Percentiles rank a stretch among this genome's conserved stretches.
Evolutionary conservation across 2,113 vertebrate species (phyloP).

Genomic region (Monopterus albus): DNA sequence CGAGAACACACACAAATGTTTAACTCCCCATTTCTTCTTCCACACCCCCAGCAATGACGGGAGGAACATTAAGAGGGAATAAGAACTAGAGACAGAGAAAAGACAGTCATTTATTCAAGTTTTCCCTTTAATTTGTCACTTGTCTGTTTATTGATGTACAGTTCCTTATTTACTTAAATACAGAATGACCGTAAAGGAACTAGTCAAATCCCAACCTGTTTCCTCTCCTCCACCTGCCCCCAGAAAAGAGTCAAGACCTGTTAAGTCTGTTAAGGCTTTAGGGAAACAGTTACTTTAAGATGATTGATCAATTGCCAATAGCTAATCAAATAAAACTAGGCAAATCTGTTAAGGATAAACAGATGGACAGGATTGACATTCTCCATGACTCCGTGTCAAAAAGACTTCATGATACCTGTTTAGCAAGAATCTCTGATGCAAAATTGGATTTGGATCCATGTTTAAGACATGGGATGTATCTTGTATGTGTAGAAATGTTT

Average conservation of each 20-base stretch:
- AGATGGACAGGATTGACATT: conserved; percentile 17
- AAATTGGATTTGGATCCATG: not conserved
- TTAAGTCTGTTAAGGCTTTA: conserved; percentile 17
- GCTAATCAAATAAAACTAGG: conserved; percentile 45
- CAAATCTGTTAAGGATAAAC: conserved; percentile 38
- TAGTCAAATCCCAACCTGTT: not conserved
- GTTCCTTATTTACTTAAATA: conserved; percentile 4
- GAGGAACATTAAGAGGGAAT: conserved; percentile 31
- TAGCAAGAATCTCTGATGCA: not conserved
- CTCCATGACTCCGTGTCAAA: not conserved
- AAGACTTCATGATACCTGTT: conserved; percentile 5
- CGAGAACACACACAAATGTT: conserved; percentile 65
- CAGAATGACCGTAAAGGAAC: not conserved
- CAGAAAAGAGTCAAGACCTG: not conserved
- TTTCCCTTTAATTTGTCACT: too few relatives aligned
- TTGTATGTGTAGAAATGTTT: not conserved
- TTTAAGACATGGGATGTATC: not conserved
- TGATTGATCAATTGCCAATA: conserved; percentile 29
- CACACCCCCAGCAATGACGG: conserved; percentile 29
- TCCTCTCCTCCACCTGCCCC: conserved; percentile 4
- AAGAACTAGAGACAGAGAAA: conserved; percentile 38
- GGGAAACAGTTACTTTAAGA: conserved; percentile 13
- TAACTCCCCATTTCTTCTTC: conserved; percentile 53
- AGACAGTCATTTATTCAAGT: too few relatives aligned
- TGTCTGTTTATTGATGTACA: too few relatives aligned